Conservation (phyloP, 2,113 vertebrate species). For the Oreochromis niloticus region DNA sequence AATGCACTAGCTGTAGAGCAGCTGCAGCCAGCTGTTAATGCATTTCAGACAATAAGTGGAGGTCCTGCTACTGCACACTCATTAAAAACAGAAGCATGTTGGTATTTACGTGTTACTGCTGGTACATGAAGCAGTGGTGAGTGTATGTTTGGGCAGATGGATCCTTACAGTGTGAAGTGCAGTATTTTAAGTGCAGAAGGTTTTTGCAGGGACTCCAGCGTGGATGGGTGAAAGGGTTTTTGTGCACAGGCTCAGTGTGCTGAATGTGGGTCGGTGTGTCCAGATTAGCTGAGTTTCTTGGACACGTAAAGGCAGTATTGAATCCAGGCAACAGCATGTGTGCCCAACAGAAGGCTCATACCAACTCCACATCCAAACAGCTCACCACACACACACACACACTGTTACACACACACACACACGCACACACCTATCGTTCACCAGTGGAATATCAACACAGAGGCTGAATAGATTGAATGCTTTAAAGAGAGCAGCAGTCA, state of each 20-base stretch:
- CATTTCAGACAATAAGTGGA: neutral
- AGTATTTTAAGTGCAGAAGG: neutral
- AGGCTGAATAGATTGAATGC: conserved; percentile 8
- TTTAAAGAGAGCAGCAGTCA: conserved; percentile 12
- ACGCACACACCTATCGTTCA: neutral
- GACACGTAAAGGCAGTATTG: neutral
- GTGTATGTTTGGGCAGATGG: neutral
- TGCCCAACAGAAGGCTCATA: neutral
- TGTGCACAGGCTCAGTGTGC: neutral
- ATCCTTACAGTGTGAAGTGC: neutral
- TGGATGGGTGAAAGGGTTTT: neutral
- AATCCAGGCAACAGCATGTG: neutral
- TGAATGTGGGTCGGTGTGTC: neutral
- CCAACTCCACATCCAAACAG: neutral
- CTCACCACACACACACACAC: neutral
- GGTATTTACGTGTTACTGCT: neutral
- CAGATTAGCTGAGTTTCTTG: neutral
- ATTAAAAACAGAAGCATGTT: neutral
- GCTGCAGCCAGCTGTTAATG: neutral
- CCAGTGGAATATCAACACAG: conserved; percentile 41
- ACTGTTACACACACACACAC: neutral
- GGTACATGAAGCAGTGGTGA: neutral
- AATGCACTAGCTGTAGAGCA: neutral
- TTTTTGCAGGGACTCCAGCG: neutral
- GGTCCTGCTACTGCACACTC: neutral